Conservation (phyloP, 2,888 invertebrate genomes). For the Gibbula magus region DNA sequence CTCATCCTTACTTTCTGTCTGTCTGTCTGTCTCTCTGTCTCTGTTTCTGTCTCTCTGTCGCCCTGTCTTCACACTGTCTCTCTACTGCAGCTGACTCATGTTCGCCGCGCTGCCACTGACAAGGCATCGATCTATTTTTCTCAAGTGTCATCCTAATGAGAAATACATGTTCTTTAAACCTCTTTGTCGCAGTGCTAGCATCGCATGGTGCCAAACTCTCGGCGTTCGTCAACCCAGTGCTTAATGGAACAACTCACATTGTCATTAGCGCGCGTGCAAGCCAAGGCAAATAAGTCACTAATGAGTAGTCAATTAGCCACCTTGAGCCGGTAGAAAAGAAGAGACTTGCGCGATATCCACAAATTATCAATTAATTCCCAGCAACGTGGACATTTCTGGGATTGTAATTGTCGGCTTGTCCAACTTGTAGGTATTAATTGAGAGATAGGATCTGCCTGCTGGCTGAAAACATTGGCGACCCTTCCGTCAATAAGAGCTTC, state of each 20-base stretch:
- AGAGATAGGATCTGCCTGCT: constrained; percentile 20
- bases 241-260: constrained; percentile 21
- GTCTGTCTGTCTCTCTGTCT: neutral
- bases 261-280: constrained; percentile 28
- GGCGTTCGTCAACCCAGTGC: constrained; percentile 19
- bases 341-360: constrained; percentile 29
- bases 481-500: constrained; percentile 28
- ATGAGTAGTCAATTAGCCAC: constrained; percentile 33
- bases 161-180: constrained; percentile 24
- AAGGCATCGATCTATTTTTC: constrained; percentile 24
- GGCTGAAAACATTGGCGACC: constrained; percentile 30
- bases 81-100: constrained; percentile 5
- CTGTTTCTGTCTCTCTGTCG: too few relatives aligned
- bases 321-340: constrained; percentile 11
- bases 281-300: constrained; percentile 29
- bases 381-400: constrained; percentile 26
- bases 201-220: constrained; percentile 23
- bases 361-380: constrained; percentile 33
- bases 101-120: constrained; percentile 4
- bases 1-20: neutral
- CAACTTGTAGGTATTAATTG: constrained; percentile 27
- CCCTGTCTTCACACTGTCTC: too few relatives aligned
- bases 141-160: constrained; percentile 23
- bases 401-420: constrained; percentile 30
- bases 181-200: constrained; percentile 18